These are phyloP conservation scores for Platichthys stellatus DNA, from an alignment of 2,113 vertebrate species.

Conservation along the genomic window DNA sequence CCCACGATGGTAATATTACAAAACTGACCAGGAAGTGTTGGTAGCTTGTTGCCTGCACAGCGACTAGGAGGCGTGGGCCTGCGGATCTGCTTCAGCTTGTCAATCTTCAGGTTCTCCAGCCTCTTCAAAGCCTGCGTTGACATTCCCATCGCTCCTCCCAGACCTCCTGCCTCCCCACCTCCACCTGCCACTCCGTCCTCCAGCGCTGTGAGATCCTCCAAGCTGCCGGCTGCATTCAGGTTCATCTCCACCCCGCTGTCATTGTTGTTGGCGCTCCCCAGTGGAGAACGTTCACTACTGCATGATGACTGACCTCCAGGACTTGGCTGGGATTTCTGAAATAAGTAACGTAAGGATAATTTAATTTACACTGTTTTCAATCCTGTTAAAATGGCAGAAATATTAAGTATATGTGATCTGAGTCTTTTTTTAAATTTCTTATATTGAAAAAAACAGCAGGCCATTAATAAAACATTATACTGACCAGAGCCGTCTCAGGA, in stretches of 20 bases:
- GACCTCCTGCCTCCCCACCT: conserved; percentile 64
- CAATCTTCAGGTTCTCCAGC: conserved; percentile 94
- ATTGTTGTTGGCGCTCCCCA: conserved; percentile 95
- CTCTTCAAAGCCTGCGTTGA: conserved; percentile 89
- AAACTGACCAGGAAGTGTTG: conserved; percentile 85
- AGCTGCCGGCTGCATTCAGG: conserved; percentile 90
- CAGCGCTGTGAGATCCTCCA: conserved; percentile 92
- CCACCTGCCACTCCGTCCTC: conserved; percentile 86
- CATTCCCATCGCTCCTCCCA: conserved; percentile 84
- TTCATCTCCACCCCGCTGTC: conserved; percentile 98
- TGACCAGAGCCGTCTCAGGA: conserved; percentile 88
- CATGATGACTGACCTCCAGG: conserved; percentile 95
- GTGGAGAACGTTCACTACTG: conserved; percentile 95
- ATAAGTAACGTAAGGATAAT: background rate
- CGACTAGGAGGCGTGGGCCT: conserved; percentile 82
- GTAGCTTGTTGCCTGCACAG: conserved; percentile 84
- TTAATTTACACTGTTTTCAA: background rate
- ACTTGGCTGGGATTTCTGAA: conserved; percentile 93
- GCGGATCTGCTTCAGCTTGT: conserved; percentile 92
- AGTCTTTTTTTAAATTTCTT: background rate
- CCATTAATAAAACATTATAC: conserved; percentile 24
- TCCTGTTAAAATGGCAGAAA: background rate
- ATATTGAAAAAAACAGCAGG: background rate
- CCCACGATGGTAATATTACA: background rate
- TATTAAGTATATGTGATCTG: background rate